Evolutionary conservation across 2,888 invertebrate species (phyloP).

Genomic region (Drosophila nigricruria): DNA sequence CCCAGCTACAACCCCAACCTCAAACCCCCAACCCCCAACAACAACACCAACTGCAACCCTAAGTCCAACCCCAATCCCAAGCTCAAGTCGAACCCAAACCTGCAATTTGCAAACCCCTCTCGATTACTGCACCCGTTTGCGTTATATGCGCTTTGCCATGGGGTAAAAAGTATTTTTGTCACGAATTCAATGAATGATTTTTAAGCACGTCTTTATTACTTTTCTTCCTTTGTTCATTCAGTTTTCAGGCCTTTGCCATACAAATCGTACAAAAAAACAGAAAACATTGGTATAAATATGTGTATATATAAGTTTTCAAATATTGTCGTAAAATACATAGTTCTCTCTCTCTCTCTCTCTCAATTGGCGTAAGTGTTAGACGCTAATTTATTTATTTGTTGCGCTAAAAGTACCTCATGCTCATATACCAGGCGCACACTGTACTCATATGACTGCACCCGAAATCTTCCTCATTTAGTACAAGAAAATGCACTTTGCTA

Average conservation of each 20-base stretch:
- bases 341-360: not conserved
- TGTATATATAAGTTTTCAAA: not conserved
- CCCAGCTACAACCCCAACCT: not conserved
- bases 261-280: not conserved
- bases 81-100: not conserved
- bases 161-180: slow-evolving; percentile 67
- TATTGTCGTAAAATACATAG: not conserved
- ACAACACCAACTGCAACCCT: not conserved
- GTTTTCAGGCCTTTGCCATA: slow-evolving; percentile 32
- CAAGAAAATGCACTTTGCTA: slow-evolving; percentile 78
- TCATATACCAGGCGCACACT: slow-evolving; percentile 31
- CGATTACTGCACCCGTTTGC: slow-evolving; percentile 29
- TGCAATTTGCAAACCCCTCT: not conserved
- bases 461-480: slow-evolving; percentile 41
- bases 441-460: slow-evolving; percentile 24
- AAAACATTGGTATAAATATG: not conserved
- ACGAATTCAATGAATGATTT: slow-evolving; percentile 81
- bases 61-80: not conserved
- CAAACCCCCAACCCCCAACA: not conserved
- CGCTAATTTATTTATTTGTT: slow-evolving; percentile 45
- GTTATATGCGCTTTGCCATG: not conserved
- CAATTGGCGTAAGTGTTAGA: slow-evolving; percentile 7
- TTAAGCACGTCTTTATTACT: slow-evolving; percentile 79
- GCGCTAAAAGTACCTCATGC: slow-evolving; percentile 42
- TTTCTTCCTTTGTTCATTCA: slow-evolving; percentile 59